Conservation (phyloP, 2,113 vertebrate species). For the Pipa parva region DNA sequence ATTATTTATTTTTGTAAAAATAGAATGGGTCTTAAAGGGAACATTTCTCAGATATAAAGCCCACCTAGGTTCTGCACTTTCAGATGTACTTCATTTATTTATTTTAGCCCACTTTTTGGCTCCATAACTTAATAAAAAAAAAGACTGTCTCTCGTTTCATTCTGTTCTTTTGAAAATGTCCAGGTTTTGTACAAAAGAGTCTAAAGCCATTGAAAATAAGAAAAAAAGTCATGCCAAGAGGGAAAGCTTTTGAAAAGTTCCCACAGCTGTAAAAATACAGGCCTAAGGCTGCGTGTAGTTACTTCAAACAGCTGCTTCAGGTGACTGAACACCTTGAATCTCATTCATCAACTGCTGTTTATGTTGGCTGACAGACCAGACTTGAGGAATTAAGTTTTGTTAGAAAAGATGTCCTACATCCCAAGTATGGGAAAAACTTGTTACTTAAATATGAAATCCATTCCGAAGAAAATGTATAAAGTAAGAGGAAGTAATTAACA, state of each 20-base stretch:
- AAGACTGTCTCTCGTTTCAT: constrained; percentile 78
- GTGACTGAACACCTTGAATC: constrained; percentile 92
- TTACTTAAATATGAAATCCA: constrained; percentile 44
- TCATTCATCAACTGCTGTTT: constrained; percentile 91
- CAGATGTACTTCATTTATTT: constrained; percentile 79
- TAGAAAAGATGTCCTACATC: constrained; percentile 66
- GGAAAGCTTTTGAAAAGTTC: constrained; percentile 79
- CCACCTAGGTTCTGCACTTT: constrained; percentile 81
- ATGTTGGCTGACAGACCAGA: constrained; percentile 78
- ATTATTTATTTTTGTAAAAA: constrained; percentile 51
- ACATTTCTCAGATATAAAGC: constrained; percentile 69
- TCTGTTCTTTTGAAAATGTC: constrained; percentile 73
- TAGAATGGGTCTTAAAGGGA: constrained; percentile 44
- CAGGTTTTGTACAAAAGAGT: constrained; percentile 70
- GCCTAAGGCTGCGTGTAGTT: constrained; percentile 72
- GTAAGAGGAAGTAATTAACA: constrained; percentile 48
- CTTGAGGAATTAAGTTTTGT: constrained; percentile 75
- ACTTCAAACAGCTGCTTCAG: constrained; percentile 86
- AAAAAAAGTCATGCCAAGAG: constrained; percentile 68
- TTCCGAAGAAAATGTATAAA: constrained; percentile 51
- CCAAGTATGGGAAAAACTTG: constrained; percentile 69
- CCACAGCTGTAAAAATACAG: constrained; percentile 88
- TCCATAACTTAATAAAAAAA: constrained; percentile 75
- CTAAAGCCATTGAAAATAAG: constrained; percentile 71
- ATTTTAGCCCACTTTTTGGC: constrained; percentile 74